Base-by-base conservation (phyloP, 2,888 invertebrate species). In the Parascotia fuliginaria region DNA sequence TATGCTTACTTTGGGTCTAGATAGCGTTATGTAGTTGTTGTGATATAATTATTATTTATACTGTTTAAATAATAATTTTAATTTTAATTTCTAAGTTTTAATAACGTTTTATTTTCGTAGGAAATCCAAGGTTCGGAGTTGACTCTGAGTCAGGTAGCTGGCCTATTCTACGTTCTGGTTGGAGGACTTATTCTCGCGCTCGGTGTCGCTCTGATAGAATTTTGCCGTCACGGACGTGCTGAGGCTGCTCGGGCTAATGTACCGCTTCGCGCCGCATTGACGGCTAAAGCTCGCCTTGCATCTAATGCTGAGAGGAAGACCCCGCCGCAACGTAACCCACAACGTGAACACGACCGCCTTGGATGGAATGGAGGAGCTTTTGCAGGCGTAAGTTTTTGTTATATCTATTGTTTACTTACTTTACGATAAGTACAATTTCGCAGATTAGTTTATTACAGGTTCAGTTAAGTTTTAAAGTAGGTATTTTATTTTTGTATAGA, bases 121-220 rank as follows among this genome's bases (percentile, higher is more conserved):
- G 97, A 97, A 77, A 93, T 63, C 94, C 38, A 94, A 94, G 63
- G 95, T 94, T 75, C 96, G 74, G 98, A 98, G 78, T 92, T 99
- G 73, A 97, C 98, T 24, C 92, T 99, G 54, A 97, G 96, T 79
- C 99, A 99, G 92, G 97, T 99, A 32, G 99, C 99, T 16, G 99
- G 99, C 37, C 96, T 99, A 74, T 99, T 99, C 93, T 99, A 99
- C 93, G 97, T 99, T 77, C 93, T 99, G 60, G 96, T 99, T 74
- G 97, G 96, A 16, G 99, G 99, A 36, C 94, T 99, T 47, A 94
- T 96, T 24, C 89, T 98, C 40, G 98, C 98, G 11, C 94, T 99
- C 79, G 93, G 96, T 3, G 97, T 98, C 43, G 98, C 99, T 11
- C 93, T 98, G 46, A 89, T 98, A 34, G 99, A 99, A 90, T 99